Conservation (phyloP, 2,797 vertebrate species). For the Delichon dasypus region DNA sequence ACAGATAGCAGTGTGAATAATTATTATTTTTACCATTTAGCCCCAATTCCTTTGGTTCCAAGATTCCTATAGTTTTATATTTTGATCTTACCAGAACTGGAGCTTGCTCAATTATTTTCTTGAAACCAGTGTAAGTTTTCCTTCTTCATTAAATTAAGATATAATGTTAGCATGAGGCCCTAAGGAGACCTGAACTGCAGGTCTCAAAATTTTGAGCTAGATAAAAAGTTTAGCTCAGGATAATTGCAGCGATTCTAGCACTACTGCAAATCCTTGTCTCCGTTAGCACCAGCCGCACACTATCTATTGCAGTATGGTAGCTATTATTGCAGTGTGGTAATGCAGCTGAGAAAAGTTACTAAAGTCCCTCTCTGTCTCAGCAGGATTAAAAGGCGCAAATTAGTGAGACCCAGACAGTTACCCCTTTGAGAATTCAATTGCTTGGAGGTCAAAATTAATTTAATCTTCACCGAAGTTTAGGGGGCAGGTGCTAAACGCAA, state of each 20-base stretch:
- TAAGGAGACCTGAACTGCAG: not conserved
- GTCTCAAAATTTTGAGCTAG: not conserved
- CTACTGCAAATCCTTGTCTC: not conserved
- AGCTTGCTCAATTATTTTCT: not conserved
- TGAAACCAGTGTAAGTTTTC: not conserved
- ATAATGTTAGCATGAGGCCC: not conserved
- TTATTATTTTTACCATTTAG: not conserved
- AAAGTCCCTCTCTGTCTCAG: not conserved
- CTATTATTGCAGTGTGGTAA: not conserved
- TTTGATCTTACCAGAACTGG: not conserved
- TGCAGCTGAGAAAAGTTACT: not conserved
- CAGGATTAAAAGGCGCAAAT: not conserved
- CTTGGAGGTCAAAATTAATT: not conserved
- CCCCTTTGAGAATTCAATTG: not conserved
- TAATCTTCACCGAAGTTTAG: not conserved
- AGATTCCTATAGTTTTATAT: not conserved
- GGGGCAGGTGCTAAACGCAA: not conserved
- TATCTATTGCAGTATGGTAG: no score
- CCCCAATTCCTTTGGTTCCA: not conserved
- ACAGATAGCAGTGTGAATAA: not conserved
- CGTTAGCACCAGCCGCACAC: not conserved
- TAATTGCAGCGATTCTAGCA: not conserved
- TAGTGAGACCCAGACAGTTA: not conserved
- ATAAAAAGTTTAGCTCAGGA: not conserved
- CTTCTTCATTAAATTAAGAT: not conserved